Evolutionary conservation across 2,888 invertebrate species (phyloP), one percentile per base, ranked within the genome.

Genomic region (Ptychoptera albimana): DNA sequence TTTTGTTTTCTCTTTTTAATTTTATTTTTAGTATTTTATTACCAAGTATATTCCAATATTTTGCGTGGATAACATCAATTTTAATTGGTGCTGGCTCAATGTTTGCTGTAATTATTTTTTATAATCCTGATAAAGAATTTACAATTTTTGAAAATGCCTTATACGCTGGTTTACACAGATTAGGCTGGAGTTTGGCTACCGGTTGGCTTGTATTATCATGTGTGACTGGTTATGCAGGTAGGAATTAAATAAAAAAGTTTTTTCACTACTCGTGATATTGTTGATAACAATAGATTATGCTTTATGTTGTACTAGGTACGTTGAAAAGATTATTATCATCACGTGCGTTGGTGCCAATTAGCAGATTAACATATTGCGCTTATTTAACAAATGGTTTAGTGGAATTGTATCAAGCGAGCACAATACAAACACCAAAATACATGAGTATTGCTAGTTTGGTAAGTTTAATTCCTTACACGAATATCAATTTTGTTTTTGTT

Each of bases 311-410:
- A 5, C 23, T 5, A 23, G 23, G 76, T 73, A 49, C 51, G 45
- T 37, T 60, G 5, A 56, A 56, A 44, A 48, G 45, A 7, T 38
- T 58, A 30, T 49, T 60, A 2, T 52, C 57, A 37, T 50, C 51
- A 15, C 52, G 55, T 54, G 65, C 73, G 40, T 72, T 79, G 51
- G 71, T 74, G 29, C 79, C 80, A 0, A 63, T 82, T 13, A 77
- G 79, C 49, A 69, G 80, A 52, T 60, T 83, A 45, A 80, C 81
- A 0, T 82, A 79, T 57, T 78, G 79, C 52, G 79, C 80, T 2
- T 82, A 82, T 58, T 67, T 82, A 42, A 73, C 78, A 30, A 82
- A 82, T 56, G 82, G 82, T 3, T 64, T 81, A 15, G 70, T 82
- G 0, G 80, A 79, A 57, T 59, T 82, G 46, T 76, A 79, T 59